phyloP scores from a whole-genome alignment of 2,113 vertebrate species.

The Thalassoma bifasciatum region DNA sequence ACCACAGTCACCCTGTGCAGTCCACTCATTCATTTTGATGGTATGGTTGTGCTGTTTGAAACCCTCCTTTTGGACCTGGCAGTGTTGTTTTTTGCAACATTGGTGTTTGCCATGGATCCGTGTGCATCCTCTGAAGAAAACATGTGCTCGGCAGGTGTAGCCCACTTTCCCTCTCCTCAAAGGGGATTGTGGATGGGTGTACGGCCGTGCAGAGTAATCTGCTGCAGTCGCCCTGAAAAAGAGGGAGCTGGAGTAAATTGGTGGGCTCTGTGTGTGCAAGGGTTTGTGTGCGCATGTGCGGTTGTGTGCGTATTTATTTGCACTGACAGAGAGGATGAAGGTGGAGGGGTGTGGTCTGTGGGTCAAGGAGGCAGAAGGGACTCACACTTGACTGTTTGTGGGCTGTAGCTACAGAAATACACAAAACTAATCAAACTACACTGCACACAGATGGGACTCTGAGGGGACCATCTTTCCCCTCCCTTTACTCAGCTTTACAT shows the following conservation, averaged over 20 bases:
- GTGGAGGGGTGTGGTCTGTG: constrained; percentile 45
- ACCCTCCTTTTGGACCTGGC: neutral
- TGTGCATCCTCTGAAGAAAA: constrained; percentile 27
- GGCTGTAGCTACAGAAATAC: constrained; percentile 70
- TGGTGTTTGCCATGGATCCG: constrained; percentile 30
- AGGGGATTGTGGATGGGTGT: neutral
- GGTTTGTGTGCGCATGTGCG: constrained; percentile 22
- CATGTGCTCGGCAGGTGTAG: constrained; percentile 62
- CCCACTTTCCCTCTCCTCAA: constrained; percentile 42
- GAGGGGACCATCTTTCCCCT: constrained; percentile 51
- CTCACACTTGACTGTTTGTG: constrained; percentile 66
- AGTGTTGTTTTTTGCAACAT: neutral
- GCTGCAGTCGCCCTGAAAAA: constrained; percentile 21
- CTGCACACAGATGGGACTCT: constrained; percentile 63
- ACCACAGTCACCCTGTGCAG: constrained; percentile 51
- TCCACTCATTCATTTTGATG: constrained; percentile 53
- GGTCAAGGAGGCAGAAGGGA: constrained; percentile 68
- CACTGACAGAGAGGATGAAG: constrained; percentile 23
- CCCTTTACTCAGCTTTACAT: constrained; percentile 32
- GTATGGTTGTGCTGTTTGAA: constrained; percentile 11
- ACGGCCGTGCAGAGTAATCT: constrained; percentile 51
- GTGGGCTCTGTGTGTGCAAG: constrained; percentile 24
- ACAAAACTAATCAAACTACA: constrained; percentile 83
- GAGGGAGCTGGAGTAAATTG: constrained; percentile 38
- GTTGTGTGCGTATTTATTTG: constrained; percentile 58